These are phyloP conservation scores for Sapayoa aenigma DNA, from an alignment of 2,113 vertebrate genomes.

Conservation along the genomic window DNA sequence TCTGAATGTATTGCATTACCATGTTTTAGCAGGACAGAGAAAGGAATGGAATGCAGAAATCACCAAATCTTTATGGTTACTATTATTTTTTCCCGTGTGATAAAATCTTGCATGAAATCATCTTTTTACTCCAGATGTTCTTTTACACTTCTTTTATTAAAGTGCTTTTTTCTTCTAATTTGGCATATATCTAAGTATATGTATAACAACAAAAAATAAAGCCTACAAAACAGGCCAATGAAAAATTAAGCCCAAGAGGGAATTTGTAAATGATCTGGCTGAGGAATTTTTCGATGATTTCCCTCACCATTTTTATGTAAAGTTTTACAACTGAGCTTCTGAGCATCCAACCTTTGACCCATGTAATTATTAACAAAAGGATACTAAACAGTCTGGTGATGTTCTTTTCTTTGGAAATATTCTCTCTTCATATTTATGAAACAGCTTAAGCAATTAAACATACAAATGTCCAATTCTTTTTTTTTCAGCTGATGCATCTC, in stretches of 20 bases:
- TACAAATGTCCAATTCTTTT: not conserved
- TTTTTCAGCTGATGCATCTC: not conserved
- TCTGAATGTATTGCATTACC: not conserved
- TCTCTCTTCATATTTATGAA: not conserved
- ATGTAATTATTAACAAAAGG: not conserved
- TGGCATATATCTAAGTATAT: not conserved
- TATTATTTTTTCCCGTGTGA: not conserved
- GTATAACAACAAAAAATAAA: not conserved
- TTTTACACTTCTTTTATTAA: not conserved
- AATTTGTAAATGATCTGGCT: not conserved
- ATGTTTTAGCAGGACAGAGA: not conserved
- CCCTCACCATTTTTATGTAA: not conserved
- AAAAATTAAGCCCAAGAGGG: not conserved
- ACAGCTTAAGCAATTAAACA: not conserved
- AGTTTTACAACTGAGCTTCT: not conserved
- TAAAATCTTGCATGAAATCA: not conserved
- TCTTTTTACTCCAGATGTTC: not conserved
- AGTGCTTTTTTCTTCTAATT: not conserved
- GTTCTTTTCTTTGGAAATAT: not conserved
- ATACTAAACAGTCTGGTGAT: not conserved
- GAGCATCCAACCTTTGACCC: not conserved
- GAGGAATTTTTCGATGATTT: not conserved
- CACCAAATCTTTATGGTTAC: not conserved
- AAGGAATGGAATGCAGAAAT: not conserved
- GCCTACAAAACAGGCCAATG: not conserved